phyloP scores from a whole-genome alignment of 2,888 invertebrate genomes.

The Ormyrus pomaceus region DNA sequence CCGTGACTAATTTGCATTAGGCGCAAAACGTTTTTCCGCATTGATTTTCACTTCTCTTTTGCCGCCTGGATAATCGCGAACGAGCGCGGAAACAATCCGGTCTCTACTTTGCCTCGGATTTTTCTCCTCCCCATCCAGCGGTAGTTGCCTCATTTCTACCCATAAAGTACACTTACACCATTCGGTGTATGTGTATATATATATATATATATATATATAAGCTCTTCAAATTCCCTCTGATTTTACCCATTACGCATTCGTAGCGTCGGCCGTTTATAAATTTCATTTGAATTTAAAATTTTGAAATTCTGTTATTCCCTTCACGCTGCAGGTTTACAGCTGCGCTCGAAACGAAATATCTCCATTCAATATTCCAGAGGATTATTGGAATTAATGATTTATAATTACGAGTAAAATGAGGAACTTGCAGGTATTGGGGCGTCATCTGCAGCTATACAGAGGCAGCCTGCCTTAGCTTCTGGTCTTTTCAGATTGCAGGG shows the following conservation, averaged over 20 bases:
- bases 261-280: conserved; percentile 10
- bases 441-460: neutral
- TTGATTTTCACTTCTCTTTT: conserved; percentile 37
- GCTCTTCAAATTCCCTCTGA: conserved; percentile 13
- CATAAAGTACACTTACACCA: too few species aligned
- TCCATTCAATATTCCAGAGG: too few species aligned
- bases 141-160: too few species aligned
- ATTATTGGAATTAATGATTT: too few species aligned
- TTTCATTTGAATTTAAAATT: conserved; percentile 21
- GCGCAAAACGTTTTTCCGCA: conserved; percentile 26
- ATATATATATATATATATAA: neutral
- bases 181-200: too few species aligned
- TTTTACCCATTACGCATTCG: neutral
- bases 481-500: neutral
- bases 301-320: conserved; percentile 1
- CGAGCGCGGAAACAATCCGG: neutral
- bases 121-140: neutral
- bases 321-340: too few species aligned
- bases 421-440: too few species aligned
- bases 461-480: neutral
- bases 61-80: conserved; percentile 18
- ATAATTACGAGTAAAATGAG: too few species aligned
- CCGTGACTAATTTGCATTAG: conserved; percentile 35
- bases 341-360: too few species aligned
- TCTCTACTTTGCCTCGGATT: neutral